Evolutionary conservation across 2,888 invertebrate genomes (phyloP).

Genomic region (Clanis bilineata): DNA sequence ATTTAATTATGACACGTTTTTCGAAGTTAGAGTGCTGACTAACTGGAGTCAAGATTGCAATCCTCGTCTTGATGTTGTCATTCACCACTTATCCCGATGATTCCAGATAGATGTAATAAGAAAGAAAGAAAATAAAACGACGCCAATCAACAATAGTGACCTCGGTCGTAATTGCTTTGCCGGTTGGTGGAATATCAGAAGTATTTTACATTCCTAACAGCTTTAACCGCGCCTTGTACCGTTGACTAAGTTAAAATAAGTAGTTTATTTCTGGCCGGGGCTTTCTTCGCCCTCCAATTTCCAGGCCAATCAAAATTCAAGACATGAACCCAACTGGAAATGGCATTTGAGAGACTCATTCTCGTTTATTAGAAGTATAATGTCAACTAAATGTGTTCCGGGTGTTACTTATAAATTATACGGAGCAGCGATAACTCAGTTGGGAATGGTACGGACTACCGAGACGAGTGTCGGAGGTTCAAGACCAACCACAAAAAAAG

Average conservation of each 20-base stretch:
- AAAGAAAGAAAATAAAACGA: too few species aligned
- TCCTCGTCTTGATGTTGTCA: too few species aligned
- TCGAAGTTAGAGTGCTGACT: too few species aligned
- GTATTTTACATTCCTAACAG: constrained; percentile 11
- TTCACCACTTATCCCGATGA: too few species aligned
- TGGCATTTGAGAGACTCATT: constrained; percentile 45
- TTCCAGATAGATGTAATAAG: too few species aligned
- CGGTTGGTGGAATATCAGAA: background rate
- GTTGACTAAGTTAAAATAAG: constrained; percentile 27
- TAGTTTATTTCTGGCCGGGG: constrained; percentile 26
- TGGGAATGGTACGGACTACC: too few species aligned
- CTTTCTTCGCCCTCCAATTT: constrained; percentile 17
- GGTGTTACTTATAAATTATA: constrained; percentile 14
- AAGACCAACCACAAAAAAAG: too few species aligned
- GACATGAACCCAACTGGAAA: constrained; percentile 44
- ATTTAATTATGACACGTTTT: too few species aligned
- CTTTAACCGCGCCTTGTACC: constrained; percentile 14
- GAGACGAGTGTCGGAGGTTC: too few species aligned
- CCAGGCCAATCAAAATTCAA: constrained; percentile 50
- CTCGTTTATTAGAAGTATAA: constrained; percentile 47
- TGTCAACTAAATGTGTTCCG: constrained; percentile 39
- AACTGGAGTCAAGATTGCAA: too few species aligned
- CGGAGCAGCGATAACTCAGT: constrained; percentile 13
- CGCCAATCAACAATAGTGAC: background rate
- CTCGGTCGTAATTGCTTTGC: background rate